Conservation (phyloP, 2,888 invertebrate genomes). For the Leptopterna dolabrata region DNA sequence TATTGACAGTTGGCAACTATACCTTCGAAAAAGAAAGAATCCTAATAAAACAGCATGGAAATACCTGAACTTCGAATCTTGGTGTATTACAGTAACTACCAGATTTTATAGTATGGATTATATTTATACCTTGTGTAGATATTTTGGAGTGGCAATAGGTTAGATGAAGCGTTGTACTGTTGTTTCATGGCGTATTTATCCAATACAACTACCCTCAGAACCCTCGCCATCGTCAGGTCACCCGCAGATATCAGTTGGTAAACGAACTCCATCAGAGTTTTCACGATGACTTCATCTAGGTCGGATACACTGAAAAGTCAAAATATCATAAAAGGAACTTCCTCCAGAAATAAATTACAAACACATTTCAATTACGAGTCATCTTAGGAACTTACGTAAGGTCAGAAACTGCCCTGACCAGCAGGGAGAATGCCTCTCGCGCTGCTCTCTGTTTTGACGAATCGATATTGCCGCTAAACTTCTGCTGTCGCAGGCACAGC, state of each 20-base stretch:
- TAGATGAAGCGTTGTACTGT: slow-evolving; percentile 69
- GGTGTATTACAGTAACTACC: too few relatives aligned
- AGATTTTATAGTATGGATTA: too few relatives aligned
- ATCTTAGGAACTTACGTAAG: slow-evolving; percentile 81
- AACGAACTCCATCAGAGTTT: slow-evolving; percentile 91
- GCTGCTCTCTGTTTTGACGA: slow-evolving; percentile 80
- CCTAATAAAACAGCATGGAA: too few relatives aligned
- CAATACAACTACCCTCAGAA: slow-evolving; percentile 87
- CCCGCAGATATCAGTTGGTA: slow-evolving; percentile 93
- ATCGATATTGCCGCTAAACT: slow-evolving; percentile 78
- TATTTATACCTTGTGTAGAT: slow-evolving; percentile 68
- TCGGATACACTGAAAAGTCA: slow-evolving; percentile 79
- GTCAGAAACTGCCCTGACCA: slow-evolving; percentile 95
- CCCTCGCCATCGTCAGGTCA: slow-evolving; percentile 90
- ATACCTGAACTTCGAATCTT: too few relatives aligned
- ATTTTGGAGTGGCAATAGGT: slow-evolving; percentile 69
- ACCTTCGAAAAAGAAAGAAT: too few relatives aligned
- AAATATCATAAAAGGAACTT: not conserved
- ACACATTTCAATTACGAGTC: too few relatives aligned
- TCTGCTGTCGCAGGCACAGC: slow-evolving; percentile 81
- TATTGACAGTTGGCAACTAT: too few relatives aligned
- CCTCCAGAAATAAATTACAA: too few relatives aligned
- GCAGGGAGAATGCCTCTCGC: slow-evolving; percentile 88
- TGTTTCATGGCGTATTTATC: slow-evolving; percentile 80
- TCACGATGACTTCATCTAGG: slow-evolving; percentile 81